Percentiles rank a stretch among this genome's conserved stretches.
phyloP scores from a whole-genome alignment of 2,888 invertebrate genomes.

The Platypus cylindrus region DNA sequence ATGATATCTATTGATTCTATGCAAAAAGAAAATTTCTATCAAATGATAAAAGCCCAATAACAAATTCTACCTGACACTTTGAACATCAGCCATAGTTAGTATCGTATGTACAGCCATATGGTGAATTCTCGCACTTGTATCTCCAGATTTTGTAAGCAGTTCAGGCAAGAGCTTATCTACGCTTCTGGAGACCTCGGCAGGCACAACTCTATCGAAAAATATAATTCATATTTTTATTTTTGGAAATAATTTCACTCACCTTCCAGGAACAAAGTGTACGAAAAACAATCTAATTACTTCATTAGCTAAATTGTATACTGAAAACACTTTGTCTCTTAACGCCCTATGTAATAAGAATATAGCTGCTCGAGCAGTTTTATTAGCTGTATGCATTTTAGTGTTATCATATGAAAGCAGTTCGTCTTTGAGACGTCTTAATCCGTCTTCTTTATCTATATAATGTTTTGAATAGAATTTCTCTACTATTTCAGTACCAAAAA shows the following conservation, averaged over 20 bases:
- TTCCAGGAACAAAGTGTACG: constrained; percentile 70
- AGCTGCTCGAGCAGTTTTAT: constrained; percentile 73
- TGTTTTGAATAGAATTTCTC: constrained; percentile 85
- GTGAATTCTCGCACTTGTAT: constrained; percentile 75
- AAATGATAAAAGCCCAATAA: too few relatives aligned
- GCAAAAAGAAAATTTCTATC: too few relatives aligned
- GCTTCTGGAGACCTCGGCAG: constrained; percentile 69
- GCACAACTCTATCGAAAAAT: constrained; percentile 50
- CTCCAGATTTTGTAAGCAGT: constrained; percentile 71
- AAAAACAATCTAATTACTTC: constrained; percentile 70
- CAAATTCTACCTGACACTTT: constrained; percentile 65
- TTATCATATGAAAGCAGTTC: constrained; percentile 39
- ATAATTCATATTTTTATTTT: background rate
- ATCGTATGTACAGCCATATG: constrained; percentile 81
- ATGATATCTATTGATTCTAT: background rate
- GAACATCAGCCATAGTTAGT: constrained; percentile 71
- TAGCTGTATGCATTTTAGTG: constrained; percentile 42
- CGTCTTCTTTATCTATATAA: constrained; percentile 81
- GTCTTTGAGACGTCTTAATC: constrained; percentile 55
- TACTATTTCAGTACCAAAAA: constrained; percentile 82
- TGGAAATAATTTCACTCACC: constrained; percentile 35
- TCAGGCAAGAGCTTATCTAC: constrained; percentile 76
- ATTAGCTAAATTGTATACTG: constrained; percentile 74
- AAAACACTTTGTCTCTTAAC: constrained; percentile 77
- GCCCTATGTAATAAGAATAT: constrained; percentile 67